phyloP scores from a whole-genome alignment of 92 coral and sea anemone genomes.

The Bergia sp. region DNA sequence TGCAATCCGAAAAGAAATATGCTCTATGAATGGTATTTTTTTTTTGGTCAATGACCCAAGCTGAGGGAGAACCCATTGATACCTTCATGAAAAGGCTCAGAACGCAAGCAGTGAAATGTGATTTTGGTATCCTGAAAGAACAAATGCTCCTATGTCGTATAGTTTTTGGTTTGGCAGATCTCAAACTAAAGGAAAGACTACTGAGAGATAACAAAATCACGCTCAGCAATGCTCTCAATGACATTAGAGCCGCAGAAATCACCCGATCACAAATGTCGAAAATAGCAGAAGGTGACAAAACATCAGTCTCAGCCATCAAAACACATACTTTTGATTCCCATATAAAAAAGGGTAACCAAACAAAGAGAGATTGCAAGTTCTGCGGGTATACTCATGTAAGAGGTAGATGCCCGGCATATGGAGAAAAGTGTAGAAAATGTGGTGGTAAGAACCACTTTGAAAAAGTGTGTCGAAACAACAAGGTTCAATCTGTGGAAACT shows the following conservation, averaged over 20 bases:
- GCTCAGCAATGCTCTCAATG: neutral
- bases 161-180: neutral
- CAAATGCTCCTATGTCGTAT: neutral
- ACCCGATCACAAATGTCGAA: neutral
- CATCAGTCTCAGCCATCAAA: neutral
- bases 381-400: constrained; percentile 41
- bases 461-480: constrained; percentile 42
- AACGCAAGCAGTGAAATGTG: neutral
- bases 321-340: neutral
- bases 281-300: neutral
- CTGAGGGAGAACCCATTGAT: neutral
- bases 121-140: neutral
- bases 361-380: constrained; percentile 47
- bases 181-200: neutral
- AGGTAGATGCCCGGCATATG: constrained; percentile 25
- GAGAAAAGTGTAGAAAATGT: constrained; percentile 39
- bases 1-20: neutral
- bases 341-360: neutral
- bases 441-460: constrained; percentile 42
- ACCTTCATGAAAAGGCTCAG: neutral
- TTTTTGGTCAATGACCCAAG: neutral
- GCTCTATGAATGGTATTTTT: neutral
- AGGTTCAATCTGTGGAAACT: neutral
- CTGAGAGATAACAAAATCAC: neutral
- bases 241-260: neutral